These are phyloP conservation scores for Oceanites oceanicus DNA, from an alignment of 2,113 vertebrate genomes.

Conservation along the genomic window DNA sequence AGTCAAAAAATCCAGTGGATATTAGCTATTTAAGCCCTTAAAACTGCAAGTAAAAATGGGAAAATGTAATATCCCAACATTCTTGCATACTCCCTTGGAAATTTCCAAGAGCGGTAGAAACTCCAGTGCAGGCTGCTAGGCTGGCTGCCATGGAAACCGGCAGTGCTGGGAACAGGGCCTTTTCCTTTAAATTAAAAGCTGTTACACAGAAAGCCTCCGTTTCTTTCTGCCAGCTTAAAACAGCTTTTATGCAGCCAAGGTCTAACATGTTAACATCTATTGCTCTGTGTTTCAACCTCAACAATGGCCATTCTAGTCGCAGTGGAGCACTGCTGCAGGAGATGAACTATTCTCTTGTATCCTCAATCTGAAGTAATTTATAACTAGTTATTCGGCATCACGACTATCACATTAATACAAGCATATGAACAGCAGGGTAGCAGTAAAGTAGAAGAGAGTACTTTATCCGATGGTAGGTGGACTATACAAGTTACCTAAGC, in stretches of 20 bases:
- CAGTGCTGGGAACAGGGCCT: constrained; percentile 58
- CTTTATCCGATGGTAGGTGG: no score
- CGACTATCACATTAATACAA: background rate
- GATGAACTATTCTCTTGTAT: background rate
- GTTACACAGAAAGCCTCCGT: constrained; percentile 11
- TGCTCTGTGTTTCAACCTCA: no score
- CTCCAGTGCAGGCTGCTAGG: constrained; percentile 47
- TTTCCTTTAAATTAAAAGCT: constrained; percentile 55
- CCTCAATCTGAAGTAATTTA: background rate
- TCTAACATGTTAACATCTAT: background rate
- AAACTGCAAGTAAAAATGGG: background rate
- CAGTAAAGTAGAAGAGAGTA: background rate
- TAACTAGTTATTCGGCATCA: background rate
- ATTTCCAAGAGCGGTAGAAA: constrained; percentile 62
- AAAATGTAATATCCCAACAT: constrained; percentile 27
- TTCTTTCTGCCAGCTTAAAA: constrained; percentile 9
- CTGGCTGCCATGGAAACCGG: constrained; percentile 75
- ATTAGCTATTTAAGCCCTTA: constrained; percentile 1
- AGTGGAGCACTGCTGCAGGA: background rate
- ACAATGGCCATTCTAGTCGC: rapidly evolving
- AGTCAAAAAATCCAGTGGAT: background rate
- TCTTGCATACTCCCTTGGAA: constrained; percentile 55
- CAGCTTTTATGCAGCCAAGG: background rate
- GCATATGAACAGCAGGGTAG: background rate
- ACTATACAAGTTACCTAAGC: background rate